A percentile compares a stretch with the other conserved stretches of the same genome.
phyloP scores from a whole-genome alignment of 37 sponge, comb jelly and placozoan species.

The Chondrosia reniformis region DNA sequence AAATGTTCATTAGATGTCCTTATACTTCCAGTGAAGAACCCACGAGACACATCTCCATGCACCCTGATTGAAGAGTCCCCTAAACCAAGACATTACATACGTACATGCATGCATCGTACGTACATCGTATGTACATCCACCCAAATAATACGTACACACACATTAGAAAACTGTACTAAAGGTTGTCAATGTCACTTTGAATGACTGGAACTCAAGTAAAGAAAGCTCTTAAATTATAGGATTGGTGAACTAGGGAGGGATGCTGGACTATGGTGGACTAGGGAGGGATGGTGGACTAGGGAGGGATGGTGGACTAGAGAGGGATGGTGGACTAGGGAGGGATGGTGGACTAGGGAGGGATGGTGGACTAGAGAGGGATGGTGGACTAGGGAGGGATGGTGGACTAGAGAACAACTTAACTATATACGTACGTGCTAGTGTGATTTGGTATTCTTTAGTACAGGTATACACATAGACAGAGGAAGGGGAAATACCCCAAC shows the following conservation, averaged over 20 bases:
- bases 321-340: neutral
- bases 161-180: neutral
- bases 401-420: neutral
- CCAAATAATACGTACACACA: neutral
- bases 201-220: too few species aligned
- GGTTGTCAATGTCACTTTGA: too few species aligned
- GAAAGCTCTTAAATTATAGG: too few species aligned
- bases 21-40: constrained; percentile 54
- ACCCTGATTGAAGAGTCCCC: constrained; percentile 37
- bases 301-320: neutral
- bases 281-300: neutral
- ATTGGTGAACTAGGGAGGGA: neutral
- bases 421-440: too few species aligned
- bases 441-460: too few species aligned
- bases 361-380: neutral
- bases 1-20: constrained; percentile 45
- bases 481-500: too few species aligned
- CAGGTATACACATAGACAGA: too few species aligned
- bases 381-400: neutral
- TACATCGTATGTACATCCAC: neutral
- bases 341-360: neutral
- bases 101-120: neutral
- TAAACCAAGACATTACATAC: neutral
- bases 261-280: neutral
- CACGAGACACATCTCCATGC: constrained; percentile 48